Evolutionary conservation across 1,140 invertebrate species (phyloP).

Genomic region (Phymorhynchus buccinoides): DNA sequence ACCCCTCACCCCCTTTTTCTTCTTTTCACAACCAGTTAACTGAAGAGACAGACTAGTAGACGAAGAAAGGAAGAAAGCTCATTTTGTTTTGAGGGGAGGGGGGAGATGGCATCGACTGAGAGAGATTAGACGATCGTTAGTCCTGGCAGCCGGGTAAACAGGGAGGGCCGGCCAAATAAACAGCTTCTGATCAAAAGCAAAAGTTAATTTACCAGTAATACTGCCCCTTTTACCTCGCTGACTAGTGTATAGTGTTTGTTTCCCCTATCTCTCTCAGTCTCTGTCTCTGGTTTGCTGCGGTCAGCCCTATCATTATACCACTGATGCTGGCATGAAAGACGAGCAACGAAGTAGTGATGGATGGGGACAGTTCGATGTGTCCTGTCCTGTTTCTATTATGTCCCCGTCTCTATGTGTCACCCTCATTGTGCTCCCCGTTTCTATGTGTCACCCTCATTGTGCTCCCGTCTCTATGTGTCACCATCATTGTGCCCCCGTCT

Average conservation of each 20-base stretch:
- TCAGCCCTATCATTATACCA: too few species aligned
- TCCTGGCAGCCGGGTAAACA: slow-evolving; percentile 44
- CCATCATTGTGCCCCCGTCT: too few species aligned
- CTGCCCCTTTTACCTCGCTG: slow-evolving; percentile 22
- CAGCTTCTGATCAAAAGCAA: slow-evolving; percentile 49
- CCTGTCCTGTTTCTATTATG: too few species aligned
- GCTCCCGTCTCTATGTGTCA: too few species aligned
- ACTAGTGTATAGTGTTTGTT: too few species aligned
- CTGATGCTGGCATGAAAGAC: not conserved
- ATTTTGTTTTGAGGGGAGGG: too few species aligned
- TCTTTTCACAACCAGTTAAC: not conserved
- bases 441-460: too few species aligned
- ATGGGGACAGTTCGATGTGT: not conserved
- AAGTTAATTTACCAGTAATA: slow-evolving; percentile 51
- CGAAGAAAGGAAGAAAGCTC: not conserved
- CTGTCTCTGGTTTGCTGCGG: too few species aligned
- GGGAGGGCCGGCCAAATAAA: slow-evolving; percentile 46
- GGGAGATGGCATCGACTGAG: slow-evolving; percentile 28
- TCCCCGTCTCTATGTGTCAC: too few species aligned
- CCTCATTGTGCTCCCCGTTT: too few species aligned
- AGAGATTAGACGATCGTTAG: slow-evolving; percentile 44
- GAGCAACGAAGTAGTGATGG: slow-evolving; percentile 7
- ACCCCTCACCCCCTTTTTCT: too few species aligned
- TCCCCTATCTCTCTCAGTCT: too few species aligned
- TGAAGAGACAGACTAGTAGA: not conserved